Evolutionary conservation across 2,888 invertebrate species (phyloP).

Genomic region (Abscondita cerata): DNA sequence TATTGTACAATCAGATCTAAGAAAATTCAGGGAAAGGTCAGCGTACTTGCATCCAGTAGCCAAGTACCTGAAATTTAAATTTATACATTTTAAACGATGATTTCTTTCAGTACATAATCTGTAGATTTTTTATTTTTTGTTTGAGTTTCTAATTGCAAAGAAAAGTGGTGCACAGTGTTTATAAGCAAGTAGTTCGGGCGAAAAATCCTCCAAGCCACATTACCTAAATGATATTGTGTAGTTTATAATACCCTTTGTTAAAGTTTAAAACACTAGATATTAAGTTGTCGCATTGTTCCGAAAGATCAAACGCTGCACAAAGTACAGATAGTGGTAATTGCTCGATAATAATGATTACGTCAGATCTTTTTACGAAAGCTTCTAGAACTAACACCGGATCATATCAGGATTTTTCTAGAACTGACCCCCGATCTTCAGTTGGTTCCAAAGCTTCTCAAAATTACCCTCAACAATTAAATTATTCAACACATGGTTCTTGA

Average conservation of each 20-base stretch:
- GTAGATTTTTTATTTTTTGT: neutral
- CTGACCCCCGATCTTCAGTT: too few relatives aligned
- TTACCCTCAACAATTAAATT: neutral
- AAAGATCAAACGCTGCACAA: neutral
- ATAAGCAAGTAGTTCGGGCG: neutral
- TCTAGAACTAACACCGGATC: neutral
- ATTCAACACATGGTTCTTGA: neutral
- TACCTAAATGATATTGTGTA: neutral
- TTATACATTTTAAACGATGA: neutral
- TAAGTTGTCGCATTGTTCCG: neutral
- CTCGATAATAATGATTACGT: neutral
- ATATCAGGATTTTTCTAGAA: neutral
- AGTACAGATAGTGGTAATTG: neutral
- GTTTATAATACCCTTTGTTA: neutral
- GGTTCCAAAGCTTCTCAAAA: neutral
- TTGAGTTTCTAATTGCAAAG: neutral
- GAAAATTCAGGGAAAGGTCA: neutral
- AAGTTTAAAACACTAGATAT: neutral
- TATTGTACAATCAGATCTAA: neutral
- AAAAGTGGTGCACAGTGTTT: neutral
- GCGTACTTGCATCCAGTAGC: neutral
- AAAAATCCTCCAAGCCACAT: neutral
- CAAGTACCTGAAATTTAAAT: neutral
- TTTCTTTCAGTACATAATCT: neutral
- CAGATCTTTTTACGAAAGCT: neutral